Base-by-base conservation (phyloP, 2,113 vertebrate species). In the Ptilorrhoa leucosticta region DNA sequence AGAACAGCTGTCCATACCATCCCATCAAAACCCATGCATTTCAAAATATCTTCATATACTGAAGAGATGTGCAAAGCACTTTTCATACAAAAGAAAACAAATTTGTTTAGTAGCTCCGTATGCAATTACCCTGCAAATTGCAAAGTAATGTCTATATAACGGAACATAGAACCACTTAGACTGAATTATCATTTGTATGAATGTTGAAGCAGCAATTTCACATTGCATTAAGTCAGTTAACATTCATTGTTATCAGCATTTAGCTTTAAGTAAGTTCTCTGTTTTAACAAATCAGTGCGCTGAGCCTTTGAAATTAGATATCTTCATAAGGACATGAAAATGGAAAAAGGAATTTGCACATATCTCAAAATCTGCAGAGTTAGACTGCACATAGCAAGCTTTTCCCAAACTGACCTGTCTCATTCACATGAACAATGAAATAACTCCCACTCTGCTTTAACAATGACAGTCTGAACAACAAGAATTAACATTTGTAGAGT, bases 211-310 rank as follows among this genome's bases (percentile, higher is more conserved):
- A 85, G 71, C 53, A 89, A 93, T 96, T 95, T 96, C 75, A 95
- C 37, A 91, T 94, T 93, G 82, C 85, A 87, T 91, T 95, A 97
- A 96, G 72, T 94, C 60, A 93, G 76, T 93, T 94, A 96, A 94
- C 61, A 66, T 81, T 88, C 66, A 95, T 10, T 94, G 90, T 83
- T 93, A 96, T 86, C 61, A 95, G 50, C 71, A 79, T 71, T 94
- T 94, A 77, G 57, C 35, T 54, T 93, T 96, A 97, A 97, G 76
- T 94, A 96, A 92, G 31, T 78, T 88, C 61, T 90, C 54, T 88
- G n/a, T 90, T 94, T 94, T 89, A 95, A 73, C 31, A 95, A 96
- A 89, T 83, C 22, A 89, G 71, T 72, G 57, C 14, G 60, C 8
- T 66, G n/a, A 89, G 75, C 47, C 83, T 70, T 80, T 90, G 75